Evolutionary conservation across 1,140 invertebrate species (phyloP).

Genomic region (Protaetia brevitarsis): DNA sequence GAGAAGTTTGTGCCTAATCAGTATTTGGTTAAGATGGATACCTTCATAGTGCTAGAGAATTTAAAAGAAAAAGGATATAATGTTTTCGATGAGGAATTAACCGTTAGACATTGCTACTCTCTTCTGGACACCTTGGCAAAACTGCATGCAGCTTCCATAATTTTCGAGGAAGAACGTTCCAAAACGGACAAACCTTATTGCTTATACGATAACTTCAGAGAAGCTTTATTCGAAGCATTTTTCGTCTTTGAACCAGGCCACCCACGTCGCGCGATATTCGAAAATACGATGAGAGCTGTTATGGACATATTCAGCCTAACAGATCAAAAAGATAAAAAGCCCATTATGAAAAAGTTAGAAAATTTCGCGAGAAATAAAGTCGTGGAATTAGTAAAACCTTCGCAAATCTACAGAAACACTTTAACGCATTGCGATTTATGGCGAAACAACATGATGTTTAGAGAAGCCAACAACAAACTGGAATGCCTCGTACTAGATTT

Average conservation of each 20-base stretch:
- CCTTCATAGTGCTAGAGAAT: conserved; percentile 52
- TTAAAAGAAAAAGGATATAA: conserved; percentile 45
- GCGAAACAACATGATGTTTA: conserved; percentile 60
- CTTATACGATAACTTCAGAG: conserved; percentile 50
- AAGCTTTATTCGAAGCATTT: conserved; percentile 42
- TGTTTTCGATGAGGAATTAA: conserved; percentile 48
- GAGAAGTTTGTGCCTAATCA: conserved; percentile 42
- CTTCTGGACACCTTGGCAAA: conserved; percentile 53
- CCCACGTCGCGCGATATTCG: conserved; percentile 46
- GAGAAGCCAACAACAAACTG: conserved; percentile 48
- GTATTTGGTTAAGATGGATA: conserved; percentile 49
- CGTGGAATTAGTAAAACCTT: conserved; percentile 50
- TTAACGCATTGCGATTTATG: conserved; percentile 60
- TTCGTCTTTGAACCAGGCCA: conserved; percentile 46
- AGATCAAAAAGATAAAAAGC: conserved; percentile 27
- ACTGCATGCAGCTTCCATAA: conserved; percentile 55
- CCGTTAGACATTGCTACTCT: conserved; percentile 50
- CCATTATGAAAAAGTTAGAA: conserved; percentile 38
- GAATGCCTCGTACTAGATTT: conserved; percentile 60
- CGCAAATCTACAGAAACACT: conserved; percentile 54
- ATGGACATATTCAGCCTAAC: conserved; percentile 49
- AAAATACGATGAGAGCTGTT: conserved; percentile 48
- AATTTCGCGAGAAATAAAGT: conserved; percentile 40
- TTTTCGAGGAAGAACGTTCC: conserved; percentile 52
- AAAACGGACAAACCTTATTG: conserved; percentile 37